phyloP scores from a whole-genome alignment of 2,797 vertebrate species.

The Falco naumanni region DNA sequence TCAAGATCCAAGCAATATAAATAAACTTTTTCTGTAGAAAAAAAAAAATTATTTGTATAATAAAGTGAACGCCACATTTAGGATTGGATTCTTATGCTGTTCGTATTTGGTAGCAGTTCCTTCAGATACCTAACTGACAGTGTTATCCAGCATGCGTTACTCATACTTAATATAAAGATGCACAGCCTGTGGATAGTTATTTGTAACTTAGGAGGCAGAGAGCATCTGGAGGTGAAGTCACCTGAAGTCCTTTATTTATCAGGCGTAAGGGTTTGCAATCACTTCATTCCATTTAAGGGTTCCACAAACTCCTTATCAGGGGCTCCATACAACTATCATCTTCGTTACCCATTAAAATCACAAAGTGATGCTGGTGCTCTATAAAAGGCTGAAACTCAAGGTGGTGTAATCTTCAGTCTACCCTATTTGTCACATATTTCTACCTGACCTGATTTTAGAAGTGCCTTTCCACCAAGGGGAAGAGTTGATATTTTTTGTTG shows the following conservation, averaged over 20 bases:
- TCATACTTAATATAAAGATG: neutral
- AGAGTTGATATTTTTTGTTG: neutral
- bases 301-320: neutral
- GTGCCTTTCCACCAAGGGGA: neutral
- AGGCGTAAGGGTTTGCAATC: neutral
- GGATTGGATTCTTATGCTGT: neutral
- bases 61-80: neutral
- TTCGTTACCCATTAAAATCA: neutral
- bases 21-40: neutral
- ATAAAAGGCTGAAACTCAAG: neutral
- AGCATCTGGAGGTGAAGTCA: neutral
- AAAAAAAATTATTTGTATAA: neutral
- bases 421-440: neutral
- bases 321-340: neutral
- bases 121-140: neutral
- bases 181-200: neutral
- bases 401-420: conserved; percentile 9
- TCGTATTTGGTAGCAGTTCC: neutral
- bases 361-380: neutral
- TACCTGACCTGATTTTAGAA: conserved; percentile 28
- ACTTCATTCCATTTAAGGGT: neutral
- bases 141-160: neutral
- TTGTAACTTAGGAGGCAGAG: neutral
- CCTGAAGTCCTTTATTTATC: neutral
- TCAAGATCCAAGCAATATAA: neutral